Evolutionary conservation across 2,797 vertebrate species (phyloP), one percentile per base, ranked within the genome.

Genomic region (Platalea minor): DNA sequence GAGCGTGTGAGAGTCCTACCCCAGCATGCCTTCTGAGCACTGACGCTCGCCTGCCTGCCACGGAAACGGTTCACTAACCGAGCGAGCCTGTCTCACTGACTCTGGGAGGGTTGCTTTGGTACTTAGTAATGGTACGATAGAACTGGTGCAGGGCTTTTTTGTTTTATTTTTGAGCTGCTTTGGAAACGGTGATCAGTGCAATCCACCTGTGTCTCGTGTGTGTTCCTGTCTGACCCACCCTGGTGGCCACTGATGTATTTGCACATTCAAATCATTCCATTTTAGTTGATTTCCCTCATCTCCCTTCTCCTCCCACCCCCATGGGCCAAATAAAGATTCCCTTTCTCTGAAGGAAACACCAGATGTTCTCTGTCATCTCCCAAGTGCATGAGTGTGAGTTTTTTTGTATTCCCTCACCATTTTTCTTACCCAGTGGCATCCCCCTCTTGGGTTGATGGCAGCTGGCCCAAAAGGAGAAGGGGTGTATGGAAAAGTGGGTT

Each of bases 11-110:
- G 97, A 97, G 97, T 97, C 97, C 98, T 81, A 97, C 98, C 98
- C 97, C 98, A 98, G 98, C 98, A 98, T 98, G 98, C 98, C 98
- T 98, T 98, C 98, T 96, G 97, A 98, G 98, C 98, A 92, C 96
- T 98, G 97, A 97, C 77, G 96, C 97, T 98, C 98, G 96, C 97
- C 93, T 6, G 53, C 96, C 90, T 98, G 97, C 98, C 97, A 97
- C 45, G 85, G 97, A 97, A 97, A 97, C 50, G 93, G 95, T 95
- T 96, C 97, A 98, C 98, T 98, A 98, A 98, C 97, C 1, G 48
- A 85, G 91, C 81, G n/a, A 89, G 88, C 96, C 97, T 97, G 96
- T 91, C 97, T 97, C 94, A 95, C 96, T 96, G 97, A 93, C 91
- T 79, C 57, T 77, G 89, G 77, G 93, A 96, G 89, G 94, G 92